A percentile compares a stretch with the other conserved stretches of the same genome.
phyloP scores from a whole-genome alignment of 2,113 vertebrate genomes.

The Tenrec ecaudatus region DNA sequence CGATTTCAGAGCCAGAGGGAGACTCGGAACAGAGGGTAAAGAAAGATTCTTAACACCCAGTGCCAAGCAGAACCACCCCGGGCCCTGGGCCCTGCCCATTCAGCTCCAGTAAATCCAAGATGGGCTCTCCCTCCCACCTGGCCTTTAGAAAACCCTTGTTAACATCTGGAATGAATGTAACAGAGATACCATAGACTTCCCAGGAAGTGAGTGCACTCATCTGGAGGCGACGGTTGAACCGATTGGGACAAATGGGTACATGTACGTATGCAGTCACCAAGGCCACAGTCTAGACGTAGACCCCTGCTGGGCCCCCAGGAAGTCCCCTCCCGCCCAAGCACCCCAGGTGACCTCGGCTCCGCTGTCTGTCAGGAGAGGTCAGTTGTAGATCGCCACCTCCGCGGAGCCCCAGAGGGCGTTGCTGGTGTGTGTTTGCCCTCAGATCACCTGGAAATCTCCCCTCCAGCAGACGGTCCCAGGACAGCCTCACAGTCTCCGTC shows the following conservation, averaged over 20 bases:
- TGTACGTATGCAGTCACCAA: neutral
- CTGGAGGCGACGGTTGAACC: neutral
- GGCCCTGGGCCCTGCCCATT: neutral
- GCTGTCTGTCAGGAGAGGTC: neutral
- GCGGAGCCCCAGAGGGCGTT: accelerated
- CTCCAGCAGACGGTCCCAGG: too few species aligned
- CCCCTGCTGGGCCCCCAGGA: neutral
- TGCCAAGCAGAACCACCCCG: accelerated
- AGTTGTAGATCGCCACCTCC: neutral
- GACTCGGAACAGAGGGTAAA: neutral
- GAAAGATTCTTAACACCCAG: neutral
- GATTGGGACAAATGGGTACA: neutral
- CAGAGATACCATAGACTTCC: neutral
- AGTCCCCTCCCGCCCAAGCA: neutral
- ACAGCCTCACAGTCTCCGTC: too few species aligned
- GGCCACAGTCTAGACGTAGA: neutral
- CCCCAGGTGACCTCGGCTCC: neutral
- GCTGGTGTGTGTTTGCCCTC: neutral
- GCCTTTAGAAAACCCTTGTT: neutral
- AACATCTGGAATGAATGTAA: too few species aligned
- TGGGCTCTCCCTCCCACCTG: neutral
- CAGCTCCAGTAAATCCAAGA: neutral
- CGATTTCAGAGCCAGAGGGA: neutral
- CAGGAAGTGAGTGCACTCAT: neutral
- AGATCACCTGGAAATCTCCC: neutral